A percentile compares a stretch with the other conserved stretches of the same genome.
phyloP scores from a whole-genome alignment of 2,113 vertebrate genomes.

The Chamaetylas fuelleborni region DNA sequence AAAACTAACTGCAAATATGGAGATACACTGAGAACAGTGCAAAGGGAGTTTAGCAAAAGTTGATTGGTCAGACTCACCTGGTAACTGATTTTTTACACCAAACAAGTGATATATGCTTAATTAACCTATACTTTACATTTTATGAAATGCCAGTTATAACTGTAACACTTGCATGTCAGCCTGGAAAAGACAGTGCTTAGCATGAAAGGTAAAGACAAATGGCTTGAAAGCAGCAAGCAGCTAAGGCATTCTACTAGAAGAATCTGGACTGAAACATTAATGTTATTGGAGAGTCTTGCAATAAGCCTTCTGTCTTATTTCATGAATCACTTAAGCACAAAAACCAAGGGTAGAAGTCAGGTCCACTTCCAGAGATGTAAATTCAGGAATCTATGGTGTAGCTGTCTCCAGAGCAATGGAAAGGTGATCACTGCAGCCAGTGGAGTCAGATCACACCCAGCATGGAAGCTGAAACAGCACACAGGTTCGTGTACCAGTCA shows the following conservation, averaged over 20 bases:
- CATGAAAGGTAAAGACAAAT: neutral
- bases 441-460: fast-evolving
- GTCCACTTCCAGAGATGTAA: neutral
- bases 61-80: neutral
- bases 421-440: neutral
- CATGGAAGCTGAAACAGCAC: neutral
- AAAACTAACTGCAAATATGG: neutral
- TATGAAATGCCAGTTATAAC: neutral
- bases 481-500: neutral
- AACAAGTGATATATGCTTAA: neutral
- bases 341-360: neutral
- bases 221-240: neutral
- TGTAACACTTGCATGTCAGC: neutral
- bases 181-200: neutral
- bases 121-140: neutral
- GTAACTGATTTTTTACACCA: neutral
- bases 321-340: neutral
- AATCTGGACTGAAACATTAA: neutral
- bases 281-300: neutral
- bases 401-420: neutral
- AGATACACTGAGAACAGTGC: neutral
- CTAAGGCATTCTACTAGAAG: neutral
- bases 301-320: neutral
- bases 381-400: neutral
- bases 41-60: neutral